Evolutionary conservation across 2,888 invertebrate species (phyloP).

Genomic region (Eulithis prunata): DNA sequence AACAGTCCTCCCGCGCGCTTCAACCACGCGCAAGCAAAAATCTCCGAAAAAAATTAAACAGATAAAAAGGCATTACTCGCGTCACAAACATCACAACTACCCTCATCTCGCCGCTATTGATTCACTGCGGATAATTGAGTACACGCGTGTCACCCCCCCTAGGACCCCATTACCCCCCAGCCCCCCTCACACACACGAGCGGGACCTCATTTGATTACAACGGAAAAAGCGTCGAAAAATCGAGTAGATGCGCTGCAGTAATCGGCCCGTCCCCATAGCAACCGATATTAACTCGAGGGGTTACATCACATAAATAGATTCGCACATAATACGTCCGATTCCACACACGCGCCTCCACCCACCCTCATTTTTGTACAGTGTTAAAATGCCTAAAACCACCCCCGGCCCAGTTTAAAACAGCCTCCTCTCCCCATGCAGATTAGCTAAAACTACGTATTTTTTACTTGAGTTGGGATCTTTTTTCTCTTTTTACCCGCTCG

Average conservation of each 20-base stretch:
- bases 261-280: conserved; percentile 78
- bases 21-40: conserved; percentile 24
- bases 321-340: conserved; percentile 80
- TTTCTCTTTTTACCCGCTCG: conserved; percentile 65
- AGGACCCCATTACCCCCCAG: conserved; percentile 44
- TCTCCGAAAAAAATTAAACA: conserved; percentile 62
- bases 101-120: conserved; percentile 84
- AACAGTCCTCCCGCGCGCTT: conserved; percentile 11
- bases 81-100: conserved; percentile 78
- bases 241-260: conserved; percentile 81
- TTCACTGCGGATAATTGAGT: conserved; percentile 84
- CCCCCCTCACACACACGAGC: conserved; percentile 61
- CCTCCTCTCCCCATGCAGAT: conserved; percentile 80
- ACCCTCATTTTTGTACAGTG: conserved; percentile 80
- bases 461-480: conserved; percentile 76
- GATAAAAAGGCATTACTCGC: conserved; percentile 70
- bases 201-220: conserved; percentile 84
- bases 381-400: conserved; percentile 82
- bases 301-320: conserved; percentile 80
- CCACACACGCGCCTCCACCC: conserved; percentile 71
- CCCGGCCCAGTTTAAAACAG: conserved; percentile 55
- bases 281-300: conserved; percentile 79
- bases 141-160: conserved; percentile 77
- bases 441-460: conserved; percentile 88
- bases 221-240: conserved; percentile 84